Evolutionary conservation across 2,113 vertebrate species (phyloP).

Genomic region (Buteo buteo): DNA sequence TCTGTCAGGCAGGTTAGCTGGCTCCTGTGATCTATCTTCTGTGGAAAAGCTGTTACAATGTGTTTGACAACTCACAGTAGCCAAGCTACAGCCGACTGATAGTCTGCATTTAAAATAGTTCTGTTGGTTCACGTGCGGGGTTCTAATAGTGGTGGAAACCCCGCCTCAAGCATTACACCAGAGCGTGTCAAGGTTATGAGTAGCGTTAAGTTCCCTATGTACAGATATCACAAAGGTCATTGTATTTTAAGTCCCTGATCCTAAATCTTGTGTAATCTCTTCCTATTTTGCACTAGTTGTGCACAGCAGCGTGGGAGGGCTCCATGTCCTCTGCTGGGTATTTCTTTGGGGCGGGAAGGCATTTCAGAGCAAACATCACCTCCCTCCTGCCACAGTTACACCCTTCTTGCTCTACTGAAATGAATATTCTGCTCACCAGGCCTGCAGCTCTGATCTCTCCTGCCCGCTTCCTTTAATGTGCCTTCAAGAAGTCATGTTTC

Average conservation of each 20-base stretch:
- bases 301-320: background rate
- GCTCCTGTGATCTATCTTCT: background rate
- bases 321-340: background rate
- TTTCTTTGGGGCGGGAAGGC: background rate
- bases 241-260: background rate
- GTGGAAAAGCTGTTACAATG: background rate
- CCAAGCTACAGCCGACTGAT: background rate
- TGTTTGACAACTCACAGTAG: background rate
- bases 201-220: background rate
- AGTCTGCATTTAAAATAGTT: background rate
- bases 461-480: background rate
- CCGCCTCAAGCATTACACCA: background rate
- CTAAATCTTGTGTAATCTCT: background rate
- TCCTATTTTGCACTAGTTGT: background rate
- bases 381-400: background rate
- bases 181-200: background rate
- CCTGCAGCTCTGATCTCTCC: too few relatives aligned
- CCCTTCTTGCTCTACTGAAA: background rate
- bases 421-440: background rate
- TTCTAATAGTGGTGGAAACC: background rate
- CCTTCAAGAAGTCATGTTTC: background rate
- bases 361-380: background rate
- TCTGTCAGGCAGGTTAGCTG: background rate
- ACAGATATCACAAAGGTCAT: background rate
- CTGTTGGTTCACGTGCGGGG: fast-evolving